Evolutionary conservation across 2,797 vertebrate species (phyloP), one percentile per base, ranked within the genome.

Genomic region (Onychomys torridus): DNA sequence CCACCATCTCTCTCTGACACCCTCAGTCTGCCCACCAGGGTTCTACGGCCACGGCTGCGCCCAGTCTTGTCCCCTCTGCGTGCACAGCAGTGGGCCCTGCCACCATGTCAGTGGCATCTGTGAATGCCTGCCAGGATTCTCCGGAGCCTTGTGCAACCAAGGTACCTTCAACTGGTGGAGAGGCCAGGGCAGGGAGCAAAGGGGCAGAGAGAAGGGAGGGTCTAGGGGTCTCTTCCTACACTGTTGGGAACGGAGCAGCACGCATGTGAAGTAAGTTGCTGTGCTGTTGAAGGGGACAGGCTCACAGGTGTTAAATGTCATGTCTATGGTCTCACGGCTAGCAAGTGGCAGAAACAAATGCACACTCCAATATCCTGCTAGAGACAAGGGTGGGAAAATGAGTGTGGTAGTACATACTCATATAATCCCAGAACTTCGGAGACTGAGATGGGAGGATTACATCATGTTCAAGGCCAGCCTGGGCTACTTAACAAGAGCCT

Each of bases 141-240:
- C 99, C 0, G 99, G 99, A 6, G 98, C 99, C 0, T 99, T 99
- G 97, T 99, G 99, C 98, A 99, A 99, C 98, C 99, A 99, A 99
- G 99, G 99, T 99, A 99, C 90, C 17, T 6, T 67, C n/a, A n/a
- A 46, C 27, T 8, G 46, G 76, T 27, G 7, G 77, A 32, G 4
- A 19, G 29, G 81, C 52, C 0, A 5, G 12, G n/a, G 57, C 55
- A 5, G n/a, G 85, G 55, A 65, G 52, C 27, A 27, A 40, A 73
- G 78, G 69, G 59, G 43, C 27, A 7, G 63, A n/a, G 40, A 71
- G 65, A 46, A 10, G 37, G 75, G 23, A n/a, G 73, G 61, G n/a
- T 17, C 55, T 63, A 12, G 55, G 71, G 76, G 12, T 40, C 65
- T 46, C 78, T 86, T 61, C 11, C 40, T 76, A 14, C 13, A 12